These are phyloP conservation scores for Puma concolor DNA, from an alignment of 2,113 vertebrate species.

Conservation along the genomic window DNA sequence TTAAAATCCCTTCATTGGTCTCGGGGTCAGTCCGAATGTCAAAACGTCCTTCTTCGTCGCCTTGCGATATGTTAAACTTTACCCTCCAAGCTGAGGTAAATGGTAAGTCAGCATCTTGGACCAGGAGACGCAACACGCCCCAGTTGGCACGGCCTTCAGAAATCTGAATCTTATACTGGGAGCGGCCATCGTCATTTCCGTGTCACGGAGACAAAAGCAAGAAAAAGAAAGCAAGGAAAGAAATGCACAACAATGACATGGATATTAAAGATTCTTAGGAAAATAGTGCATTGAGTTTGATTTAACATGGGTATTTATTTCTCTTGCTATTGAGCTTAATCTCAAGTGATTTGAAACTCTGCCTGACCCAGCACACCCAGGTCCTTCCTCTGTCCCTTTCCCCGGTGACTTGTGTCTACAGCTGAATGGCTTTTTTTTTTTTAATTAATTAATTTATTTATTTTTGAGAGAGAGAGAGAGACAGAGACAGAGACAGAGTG, in stretches of 20 bases:
- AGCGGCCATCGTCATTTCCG: neutral
- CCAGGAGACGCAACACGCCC: conserved; percentile 80
- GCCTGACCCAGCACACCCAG: too few species aligned
- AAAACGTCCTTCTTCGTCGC: conserved; percentile 86
- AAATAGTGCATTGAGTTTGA: too few species aligned
- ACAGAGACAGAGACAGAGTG: too few species aligned
- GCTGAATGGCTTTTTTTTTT: neutral
- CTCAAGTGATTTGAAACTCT: neutral
- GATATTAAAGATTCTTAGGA: too few species aligned
- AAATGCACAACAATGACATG: rapidly evolving
- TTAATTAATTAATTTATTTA: too few species aligned
- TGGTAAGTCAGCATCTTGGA: conserved; percentile 86
- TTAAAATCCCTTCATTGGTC: conserved; percentile 90
- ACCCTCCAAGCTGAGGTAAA: conserved; percentile 86
- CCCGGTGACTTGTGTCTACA: neutral
- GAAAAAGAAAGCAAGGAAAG: neutral
- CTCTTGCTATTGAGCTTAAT: neutral
- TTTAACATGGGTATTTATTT: neutral
- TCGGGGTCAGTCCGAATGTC: conserved; percentile 85
- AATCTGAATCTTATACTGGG: conserved; percentile 66
- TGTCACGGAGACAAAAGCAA: too few species aligned
- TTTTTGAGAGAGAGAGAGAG: too few species aligned
- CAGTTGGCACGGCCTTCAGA: conserved; percentile 44
- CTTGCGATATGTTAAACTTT: conserved; percentile 82
- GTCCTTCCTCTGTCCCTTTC: neutral